These are phyloP conservation scores for Macrosiphum euphorbiae DNA, from an alignment of 2,888 invertebrate species.

Conservation along the genomic window DNA sequence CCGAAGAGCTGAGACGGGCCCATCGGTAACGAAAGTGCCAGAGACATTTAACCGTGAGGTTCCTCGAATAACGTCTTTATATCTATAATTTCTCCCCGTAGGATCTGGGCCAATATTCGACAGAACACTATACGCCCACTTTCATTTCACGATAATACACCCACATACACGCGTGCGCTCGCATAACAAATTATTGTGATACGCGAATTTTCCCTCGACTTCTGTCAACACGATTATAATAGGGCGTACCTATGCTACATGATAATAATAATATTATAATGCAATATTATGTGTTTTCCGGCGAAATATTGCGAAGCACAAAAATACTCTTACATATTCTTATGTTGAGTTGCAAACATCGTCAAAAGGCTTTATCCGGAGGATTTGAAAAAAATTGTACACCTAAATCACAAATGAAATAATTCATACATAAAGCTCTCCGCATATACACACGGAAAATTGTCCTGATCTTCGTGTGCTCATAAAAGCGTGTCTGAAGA, in stretches of 20 bases:
- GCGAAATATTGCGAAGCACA: background rate
- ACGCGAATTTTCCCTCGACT: background rate
- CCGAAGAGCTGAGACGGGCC: background rate
- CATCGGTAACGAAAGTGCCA: background rate
- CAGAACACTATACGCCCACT: background rate
- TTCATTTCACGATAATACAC: background rate
- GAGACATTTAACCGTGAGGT: background rate
- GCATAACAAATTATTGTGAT: background rate
- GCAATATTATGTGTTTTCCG: background rate
- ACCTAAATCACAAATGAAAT: background rate
- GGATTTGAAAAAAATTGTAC: background rate
- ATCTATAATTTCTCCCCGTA: background rate
- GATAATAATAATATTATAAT: too few relatives aligned
- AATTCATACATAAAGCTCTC: background rate
- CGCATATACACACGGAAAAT: background rate
- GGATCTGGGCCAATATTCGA: constrained; percentile 11
- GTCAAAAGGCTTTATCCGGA: background rate
- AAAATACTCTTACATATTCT: background rate
- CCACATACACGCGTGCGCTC: background rate
- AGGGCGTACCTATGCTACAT: too few relatives aligned
- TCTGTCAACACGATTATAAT: background rate
- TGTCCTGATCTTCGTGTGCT: background rate
- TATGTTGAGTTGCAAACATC: background rate
- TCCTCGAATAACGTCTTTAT: constrained; percentile 27
- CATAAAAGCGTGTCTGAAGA: background rate